Conservation (phyloP, 2,797 vertebrate species). For the Pangasius krempfi region DNA sequence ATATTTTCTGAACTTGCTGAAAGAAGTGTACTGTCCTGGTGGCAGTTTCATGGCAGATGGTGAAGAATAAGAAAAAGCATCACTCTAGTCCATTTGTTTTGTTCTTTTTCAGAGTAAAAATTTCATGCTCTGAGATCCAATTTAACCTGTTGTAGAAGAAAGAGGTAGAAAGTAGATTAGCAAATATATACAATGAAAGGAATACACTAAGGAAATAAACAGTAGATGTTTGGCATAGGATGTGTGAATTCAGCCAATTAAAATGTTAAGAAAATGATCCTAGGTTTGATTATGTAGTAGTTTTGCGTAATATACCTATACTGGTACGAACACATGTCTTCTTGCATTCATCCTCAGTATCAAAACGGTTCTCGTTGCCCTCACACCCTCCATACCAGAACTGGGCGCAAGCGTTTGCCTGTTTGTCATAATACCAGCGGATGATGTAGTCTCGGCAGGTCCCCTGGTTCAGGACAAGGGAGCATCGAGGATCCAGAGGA, state of each 20-base stretch:
- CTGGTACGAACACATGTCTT: constrained; percentile 74
- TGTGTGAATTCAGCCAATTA: background rate
- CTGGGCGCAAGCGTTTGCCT: constrained; percentile 86
- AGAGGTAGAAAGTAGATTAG: background rate
- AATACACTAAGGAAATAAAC: background rate
- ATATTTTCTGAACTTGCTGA: background rate
- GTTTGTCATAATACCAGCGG: constrained; percentile 85
- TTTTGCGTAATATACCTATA: constrained; percentile 66
- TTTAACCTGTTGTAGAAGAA: constrained; percentile 22
- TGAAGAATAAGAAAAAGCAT: background rate
- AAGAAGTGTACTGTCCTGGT: background rate
- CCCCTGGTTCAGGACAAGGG: constrained; percentile 78
- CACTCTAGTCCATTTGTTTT: background rate
- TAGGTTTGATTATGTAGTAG: background rate
- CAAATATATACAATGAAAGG: background rate
- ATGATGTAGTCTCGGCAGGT: constrained; percentile 79
- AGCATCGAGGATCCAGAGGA: constrained; percentile 68
- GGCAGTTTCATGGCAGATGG: background rate
- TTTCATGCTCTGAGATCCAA: background rate
- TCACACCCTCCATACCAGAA: constrained; percentile 88
- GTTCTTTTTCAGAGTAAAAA: background rate
- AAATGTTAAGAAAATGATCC: background rate
- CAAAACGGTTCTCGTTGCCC: constrained; percentile 84
- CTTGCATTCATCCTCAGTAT: constrained; percentile 82
- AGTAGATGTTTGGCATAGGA: background rate